Evolutionary conservation across 2,888 invertebrate genomes (phyloP), one percentile per base, ranked within the genome.

Genomic region (Chirona hameri): DNA sequence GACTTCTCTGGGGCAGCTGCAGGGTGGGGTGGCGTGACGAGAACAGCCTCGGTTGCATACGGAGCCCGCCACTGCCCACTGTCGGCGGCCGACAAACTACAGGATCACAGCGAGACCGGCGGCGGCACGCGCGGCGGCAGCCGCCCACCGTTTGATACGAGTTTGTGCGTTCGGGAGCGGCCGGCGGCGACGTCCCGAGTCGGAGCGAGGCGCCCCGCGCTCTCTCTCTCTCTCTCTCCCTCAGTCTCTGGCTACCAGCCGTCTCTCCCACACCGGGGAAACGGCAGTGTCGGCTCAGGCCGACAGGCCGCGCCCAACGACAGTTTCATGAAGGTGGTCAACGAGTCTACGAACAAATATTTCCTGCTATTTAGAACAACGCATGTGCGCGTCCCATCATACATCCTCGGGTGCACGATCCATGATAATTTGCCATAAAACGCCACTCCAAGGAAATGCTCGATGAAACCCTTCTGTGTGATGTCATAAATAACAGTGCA

Each of bases 81-180:
- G 65, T 10, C 65, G 65, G 5, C 65, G 27, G 31, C 31, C 18
- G 27, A 72, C 31, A 31, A 72, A 31, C 72, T 72, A 72, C 27
- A 31, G 29, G 72, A 72, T 72, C 72, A 72, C 72, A 72, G 72
- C 31, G 72, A 72, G 72, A 9, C 72, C 31, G 31, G 31, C 31
- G 3, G 18, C 29, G 18, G 14, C 18, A 10, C 65, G 65, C 60
- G 60, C 65, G 24, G 27, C 27, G 21, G 57, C 57, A 7, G 21
- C 65, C n/a, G 65, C n/a, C 65, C 29, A 31, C 31, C 31, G 29
- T 72, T 72, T 72, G 72, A 72, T 72, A 72, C 29, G 72, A 72
- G 29, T 31, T 72, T 72, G 72, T 72, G 72, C 72, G 72, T 72
- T 72, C 27, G 72, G 31, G 72, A 72, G 31, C 10, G 72, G 72